Percentiles rank a stretch among this genome's conserved stretches.
phyloP scores from a whole-genome alignment of 2,888 invertebrate genomes.

The Platycheirus albimanus region DNA sequence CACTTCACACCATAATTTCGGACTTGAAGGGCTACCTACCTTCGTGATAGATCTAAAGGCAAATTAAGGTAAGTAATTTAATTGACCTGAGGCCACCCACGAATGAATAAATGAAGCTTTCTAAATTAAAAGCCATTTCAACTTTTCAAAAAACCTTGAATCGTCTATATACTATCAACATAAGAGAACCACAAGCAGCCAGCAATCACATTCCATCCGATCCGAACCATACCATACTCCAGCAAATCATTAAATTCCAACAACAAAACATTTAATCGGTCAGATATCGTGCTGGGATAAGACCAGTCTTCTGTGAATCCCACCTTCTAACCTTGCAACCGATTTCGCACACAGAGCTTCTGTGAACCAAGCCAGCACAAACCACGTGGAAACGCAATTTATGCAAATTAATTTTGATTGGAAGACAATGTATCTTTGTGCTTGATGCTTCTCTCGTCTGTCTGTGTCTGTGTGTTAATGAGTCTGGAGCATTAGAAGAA shows the following conservation, averaged over 20 bases:
- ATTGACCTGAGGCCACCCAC: constrained; percentile 21
- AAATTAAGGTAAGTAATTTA: no score
- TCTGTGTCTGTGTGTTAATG: constrained; percentile 53
- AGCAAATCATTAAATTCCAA: constrained; percentile 59
- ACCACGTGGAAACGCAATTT: constrained; percentile 69
- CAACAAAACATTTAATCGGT: constrained; percentile 53
- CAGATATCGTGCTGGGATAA: constrained; percentile 54
- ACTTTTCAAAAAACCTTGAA: constrained; percentile 16
- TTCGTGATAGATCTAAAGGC: no score
- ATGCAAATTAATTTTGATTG: constrained; percentile 60
- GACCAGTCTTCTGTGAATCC: constrained; percentile 54
- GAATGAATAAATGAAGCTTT: background rate
- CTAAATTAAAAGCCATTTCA: background rate
- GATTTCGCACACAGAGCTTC: constrained; percentile 57
- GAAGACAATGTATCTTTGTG: constrained; percentile 53
- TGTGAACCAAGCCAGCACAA: constrained; percentile 37
- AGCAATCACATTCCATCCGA: constrained; percentile 47
- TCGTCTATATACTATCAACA: constrained; percentile 23
- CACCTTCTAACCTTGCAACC: constrained; percentile 70
- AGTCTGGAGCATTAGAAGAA: constrained; percentile 56
- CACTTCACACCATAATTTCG: no score
- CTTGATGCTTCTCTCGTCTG: no score
- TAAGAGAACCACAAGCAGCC: constrained; percentile 19
- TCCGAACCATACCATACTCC: background rate
- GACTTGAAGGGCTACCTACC: no score